Conservation (phyloP, 2,888 invertebrate genomes). For the Agrochola macilenta region DNA sequence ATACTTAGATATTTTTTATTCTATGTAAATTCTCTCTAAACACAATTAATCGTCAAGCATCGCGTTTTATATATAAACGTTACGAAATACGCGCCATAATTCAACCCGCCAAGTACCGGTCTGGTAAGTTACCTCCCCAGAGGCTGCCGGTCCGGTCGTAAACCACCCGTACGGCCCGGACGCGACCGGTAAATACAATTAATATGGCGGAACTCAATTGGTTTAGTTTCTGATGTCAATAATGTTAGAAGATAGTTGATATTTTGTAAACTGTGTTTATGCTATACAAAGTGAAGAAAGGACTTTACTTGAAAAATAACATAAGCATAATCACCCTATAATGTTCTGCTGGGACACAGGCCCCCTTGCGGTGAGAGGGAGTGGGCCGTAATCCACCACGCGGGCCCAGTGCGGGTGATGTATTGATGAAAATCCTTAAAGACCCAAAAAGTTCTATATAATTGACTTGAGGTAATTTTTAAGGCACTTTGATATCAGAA, state of each 20-base stretch:
- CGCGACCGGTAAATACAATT: constrained; percentile 51
- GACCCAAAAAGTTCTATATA: not conserved
- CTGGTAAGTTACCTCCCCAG: constrained; percentile 57
- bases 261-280: not conserved
- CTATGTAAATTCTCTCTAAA: constrained; percentile 8
- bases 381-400: no score
- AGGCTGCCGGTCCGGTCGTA: constrained; percentile 52
- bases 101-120: constrained; percentile 38
- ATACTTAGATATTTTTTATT: not conserved
- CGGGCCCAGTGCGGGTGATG: no score
- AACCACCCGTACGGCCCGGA: constrained; percentile 50
- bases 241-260: not conserved
- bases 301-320: not conserved
- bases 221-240: constrained; percentile 33
- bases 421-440: not conserved
- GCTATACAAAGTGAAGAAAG: not conserved
- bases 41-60: constrained; percentile 18
- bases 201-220: constrained; percentile 48
- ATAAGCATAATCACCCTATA: no score
- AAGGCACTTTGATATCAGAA: no score
- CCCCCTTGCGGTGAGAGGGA: no score
- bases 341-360: no score
- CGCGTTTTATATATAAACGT: constrained; percentile 20
- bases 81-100: constrained; percentile 35
- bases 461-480: no score